Conservation (phyloP, 2,888 invertebrate genomes). For the Aspidiotus rigidus region DNA sequence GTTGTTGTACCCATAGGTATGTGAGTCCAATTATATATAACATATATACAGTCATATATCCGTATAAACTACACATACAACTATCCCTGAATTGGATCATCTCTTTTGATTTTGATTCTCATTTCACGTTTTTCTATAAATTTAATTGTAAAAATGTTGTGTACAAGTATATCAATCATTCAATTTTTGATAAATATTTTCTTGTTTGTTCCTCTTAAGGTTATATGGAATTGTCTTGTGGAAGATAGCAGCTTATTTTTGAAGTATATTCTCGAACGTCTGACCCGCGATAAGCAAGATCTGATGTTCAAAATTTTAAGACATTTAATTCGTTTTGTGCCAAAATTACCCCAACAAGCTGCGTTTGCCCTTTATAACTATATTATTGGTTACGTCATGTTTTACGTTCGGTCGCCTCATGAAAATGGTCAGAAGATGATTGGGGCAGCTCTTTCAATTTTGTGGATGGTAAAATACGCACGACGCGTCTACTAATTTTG, state of each 20-base stretch:
- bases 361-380: constrained; percentile 98
- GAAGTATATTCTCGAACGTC: constrained; percentile 85
- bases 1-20: too few relatives aligned
- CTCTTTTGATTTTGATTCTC: too few relatives aligned
- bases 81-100: too few relatives aligned
- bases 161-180: neutral
- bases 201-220: constrained; percentile 47
- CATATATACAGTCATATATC: too few relatives aligned
- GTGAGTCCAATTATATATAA: too few relatives aligned
- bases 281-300: constrained; percentile 88
- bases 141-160: too few relatives aligned
- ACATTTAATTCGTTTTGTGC: constrained; percentile 85
- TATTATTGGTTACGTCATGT: constrained; percentile 98
- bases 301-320: constrained; percentile 87
- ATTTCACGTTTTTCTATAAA: too few relatives aligned
- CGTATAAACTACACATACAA: too few relatives aligned
- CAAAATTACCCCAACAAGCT: constrained; percentile 88
- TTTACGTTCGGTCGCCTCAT: constrained; percentile 91
- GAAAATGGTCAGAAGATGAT: constrained; percentile 91
- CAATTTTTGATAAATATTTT: neutral
- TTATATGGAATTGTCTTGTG: constrained; percentile 95
- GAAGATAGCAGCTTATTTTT: constrained; percentile 95
- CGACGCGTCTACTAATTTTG: too few relatives aligned
- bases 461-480: constrained; percentile 73
- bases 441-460: constrained; percentile 83